phyloP scores from a whole-genome alignment of 2,113 vertebrate genomes.

The Psilopsiagon aymara region DNA sequence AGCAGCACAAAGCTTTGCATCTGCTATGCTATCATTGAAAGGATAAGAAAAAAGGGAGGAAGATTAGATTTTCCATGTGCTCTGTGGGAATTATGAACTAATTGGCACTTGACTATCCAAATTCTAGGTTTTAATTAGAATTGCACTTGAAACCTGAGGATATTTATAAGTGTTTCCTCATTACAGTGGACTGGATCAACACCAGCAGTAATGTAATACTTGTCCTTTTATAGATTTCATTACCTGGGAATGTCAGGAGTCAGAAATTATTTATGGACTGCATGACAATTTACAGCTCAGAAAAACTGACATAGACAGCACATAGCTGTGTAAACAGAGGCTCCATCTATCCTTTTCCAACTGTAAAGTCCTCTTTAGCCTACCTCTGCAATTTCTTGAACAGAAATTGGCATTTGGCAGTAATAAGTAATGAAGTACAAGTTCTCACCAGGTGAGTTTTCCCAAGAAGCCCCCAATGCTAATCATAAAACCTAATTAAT shows the following conservation, averaged over 20 bases:
- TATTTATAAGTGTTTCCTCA: neutral
- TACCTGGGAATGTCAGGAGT: neutral
- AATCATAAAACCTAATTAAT: neutral
- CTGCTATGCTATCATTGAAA: neutral
- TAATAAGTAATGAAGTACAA: neutral
- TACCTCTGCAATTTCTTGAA: neutral
- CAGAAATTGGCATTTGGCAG: neutral
- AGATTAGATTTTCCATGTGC: neutral
- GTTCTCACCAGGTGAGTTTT: neutral
- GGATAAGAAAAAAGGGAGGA: neutral
- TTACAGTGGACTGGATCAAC: neutral
- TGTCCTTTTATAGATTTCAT: neutral
- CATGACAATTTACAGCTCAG: neutral
- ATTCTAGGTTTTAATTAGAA: neutral
- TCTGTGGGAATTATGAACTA: neutral
- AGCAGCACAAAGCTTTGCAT: neutral
- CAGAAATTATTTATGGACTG: neutral
- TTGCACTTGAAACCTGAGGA: neutral
- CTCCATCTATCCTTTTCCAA: neutral
- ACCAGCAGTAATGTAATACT: neutral
- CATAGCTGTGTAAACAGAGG: neutral
- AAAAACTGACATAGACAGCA: neutral
- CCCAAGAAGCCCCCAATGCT: neutral
- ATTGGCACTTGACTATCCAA: neutral
- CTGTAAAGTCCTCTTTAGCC: neutral